Base-by-base conservation (phyloP, 2,888 invertebrate species). In the Anthrax anthrax region DNA sequence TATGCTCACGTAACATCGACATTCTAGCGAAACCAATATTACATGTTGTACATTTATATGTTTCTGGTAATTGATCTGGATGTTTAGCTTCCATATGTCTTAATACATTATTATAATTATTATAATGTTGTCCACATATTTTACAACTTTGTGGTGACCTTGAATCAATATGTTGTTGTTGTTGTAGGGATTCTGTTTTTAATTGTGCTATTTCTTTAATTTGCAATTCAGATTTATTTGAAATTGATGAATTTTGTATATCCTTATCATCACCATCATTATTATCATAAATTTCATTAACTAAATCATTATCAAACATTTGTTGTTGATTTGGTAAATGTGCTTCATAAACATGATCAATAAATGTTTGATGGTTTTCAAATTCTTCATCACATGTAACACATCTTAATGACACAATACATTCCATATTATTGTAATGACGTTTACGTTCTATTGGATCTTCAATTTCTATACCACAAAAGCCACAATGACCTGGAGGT, bases 61-160 rank as follows among this genome's bases (percentile, higher is more conserved):
- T 66, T 47, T 65, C 62, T 12, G 69, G 69, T 50, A 69, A 52
- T 50, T 69, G 67, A 49, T 67, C 66, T 0, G 69, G 69, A 60
- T 69, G 69, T 50, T 69, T 69, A 2, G 66, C 63, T 52, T 69
- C 69, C 69, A 69, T 69, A 49, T 69, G 69, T 0, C 69, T 60
- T 42, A 69, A 52, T 18, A 69, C 69, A 51, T 69, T 69, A 51
- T 69, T 67, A 44, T 69, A 68, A 51, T 67, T 69, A 44, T 69
- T 69, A 50, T 69, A 69, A 48, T 65, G 65, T 46, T 65, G 65
- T 0, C 65, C 65, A 47, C 69, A 69, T 44, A 69, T 66, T 14
- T 64, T 64, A 43, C 69, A 69, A 18, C 62, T 66, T 49, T 69
- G 69, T 2, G 67, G 67, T 59, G 63, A 60, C 19, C 64, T 60